These are phyloP conservation scores for Pionites leucogaster DNA, from an alignment of 2,113 vertebrate genomes.

Conservation along the genomic window DNA sequence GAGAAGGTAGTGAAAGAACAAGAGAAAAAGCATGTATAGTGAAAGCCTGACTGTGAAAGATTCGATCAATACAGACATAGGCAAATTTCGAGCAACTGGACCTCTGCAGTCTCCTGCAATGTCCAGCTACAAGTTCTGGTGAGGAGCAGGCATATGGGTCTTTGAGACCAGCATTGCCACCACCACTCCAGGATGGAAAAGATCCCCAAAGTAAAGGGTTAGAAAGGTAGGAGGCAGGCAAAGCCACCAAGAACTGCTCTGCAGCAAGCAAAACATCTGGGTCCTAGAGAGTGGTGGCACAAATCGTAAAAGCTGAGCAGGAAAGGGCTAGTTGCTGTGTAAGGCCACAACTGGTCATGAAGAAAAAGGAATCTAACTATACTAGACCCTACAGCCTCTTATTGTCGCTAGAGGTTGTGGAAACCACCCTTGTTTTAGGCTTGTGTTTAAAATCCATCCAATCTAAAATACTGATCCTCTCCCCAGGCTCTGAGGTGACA, in stretches of 20 bases:
- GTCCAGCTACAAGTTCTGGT: background rate
- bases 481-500: background rate
- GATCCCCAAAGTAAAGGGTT: background rate
- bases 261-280: background rate
- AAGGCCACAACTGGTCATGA: background rate
- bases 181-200: background rate
- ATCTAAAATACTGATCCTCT: background rate
- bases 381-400: background rate
- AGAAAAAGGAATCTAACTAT: background rate
- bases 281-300: background rate
- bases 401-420: background rate
- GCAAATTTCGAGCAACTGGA: background rate
- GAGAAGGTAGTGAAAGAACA: background rate
- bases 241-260: background rate
- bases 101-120: background rate
- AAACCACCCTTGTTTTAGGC: background rate
- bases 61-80: background rate
- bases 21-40: background rate
- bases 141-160: background rate
- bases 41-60: background rate
- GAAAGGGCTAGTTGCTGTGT: background rate
- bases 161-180: background rate
- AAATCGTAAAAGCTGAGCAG: background rate
- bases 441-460: background rate
- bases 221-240: background rate